Conservation (phyloP, 2,888 invertebrate species). For the Tenthredo notha region DNA sequence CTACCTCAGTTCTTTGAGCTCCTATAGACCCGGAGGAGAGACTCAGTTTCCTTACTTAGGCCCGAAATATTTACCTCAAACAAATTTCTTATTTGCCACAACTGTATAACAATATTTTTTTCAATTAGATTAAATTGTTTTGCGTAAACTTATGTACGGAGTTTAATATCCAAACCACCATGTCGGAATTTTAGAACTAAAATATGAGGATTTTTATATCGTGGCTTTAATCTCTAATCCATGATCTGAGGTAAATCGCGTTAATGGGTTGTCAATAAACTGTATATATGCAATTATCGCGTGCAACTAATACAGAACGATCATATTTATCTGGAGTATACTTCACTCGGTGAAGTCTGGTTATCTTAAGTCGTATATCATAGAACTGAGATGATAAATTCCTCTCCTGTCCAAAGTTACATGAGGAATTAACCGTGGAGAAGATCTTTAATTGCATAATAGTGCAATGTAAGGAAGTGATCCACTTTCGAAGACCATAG, state of each 20-base stretch:
- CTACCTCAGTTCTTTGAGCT: neutral
- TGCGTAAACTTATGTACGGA: neutral
- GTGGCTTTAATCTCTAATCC: neutral
- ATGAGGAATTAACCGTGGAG: neutral
- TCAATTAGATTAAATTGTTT: neutral
- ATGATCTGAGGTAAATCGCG: neutral
- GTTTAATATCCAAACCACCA: neutral
- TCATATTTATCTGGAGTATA: neutral
- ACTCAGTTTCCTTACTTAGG: neutral
- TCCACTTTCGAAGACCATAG: neutral
- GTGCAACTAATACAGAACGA: neutral
- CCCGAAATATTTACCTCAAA: neutral
- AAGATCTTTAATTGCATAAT: neutral
- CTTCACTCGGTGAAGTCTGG: neutral
- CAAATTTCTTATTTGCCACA: neutral
- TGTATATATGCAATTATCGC: neutral
- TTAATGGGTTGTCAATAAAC: neutral
- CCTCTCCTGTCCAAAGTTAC: constrained; percentile 1
- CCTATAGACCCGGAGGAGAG: neutral
- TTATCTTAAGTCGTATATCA: constrained; percentile 15
- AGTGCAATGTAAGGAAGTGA: neutral
- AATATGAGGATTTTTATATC: too few species aligned
- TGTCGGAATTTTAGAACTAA: neutral
- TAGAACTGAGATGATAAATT: constrained; percentile 9
- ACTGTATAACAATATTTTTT: neutral